These are phyloP conservation scores for Oxyruncus cristatus DNA, from an alignment of 2,113 vertebrate genomes.

Conservation along the genomic window DNA sequence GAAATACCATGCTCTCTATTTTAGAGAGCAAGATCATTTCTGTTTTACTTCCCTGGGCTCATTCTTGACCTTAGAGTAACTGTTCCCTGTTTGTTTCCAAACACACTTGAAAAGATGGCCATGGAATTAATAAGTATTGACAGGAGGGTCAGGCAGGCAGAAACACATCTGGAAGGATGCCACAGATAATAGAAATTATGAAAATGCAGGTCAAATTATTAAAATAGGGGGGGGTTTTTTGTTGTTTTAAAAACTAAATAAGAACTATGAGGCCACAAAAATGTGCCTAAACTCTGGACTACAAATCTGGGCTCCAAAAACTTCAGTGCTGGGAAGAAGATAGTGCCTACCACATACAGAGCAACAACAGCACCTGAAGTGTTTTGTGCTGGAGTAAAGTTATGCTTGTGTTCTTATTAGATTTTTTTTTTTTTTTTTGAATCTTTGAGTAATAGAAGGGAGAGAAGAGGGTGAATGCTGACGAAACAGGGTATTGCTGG, in stretches of 20 bases:
- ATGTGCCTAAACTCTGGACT: not conserved
- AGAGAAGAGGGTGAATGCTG: not conserved
- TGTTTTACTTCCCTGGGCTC: not conserved
- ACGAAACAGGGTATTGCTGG: not conserved
- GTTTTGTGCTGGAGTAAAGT: not conserved
- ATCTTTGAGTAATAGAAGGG: not conserved
- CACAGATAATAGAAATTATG: not conserved
- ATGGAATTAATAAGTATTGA: slow-evolving; percentile 66
- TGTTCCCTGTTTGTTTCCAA: slow-evolving; percentile 60
- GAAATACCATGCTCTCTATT: not conserved
- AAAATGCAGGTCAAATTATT: slow-evolving; percentile 35
- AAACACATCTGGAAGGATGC: slow-evolving; percentile 44
- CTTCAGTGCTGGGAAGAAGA: not conserved
- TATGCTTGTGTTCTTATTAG: not conserved
- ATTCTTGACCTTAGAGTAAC: slow-evolving; percentile 49
- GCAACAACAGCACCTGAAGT: not conserved
- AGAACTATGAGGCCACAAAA: slow-evolving; percentile 18
- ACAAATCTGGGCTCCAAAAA: slow-evolving; percentile 29
- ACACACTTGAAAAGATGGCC: slow-evolving; percentile 27
- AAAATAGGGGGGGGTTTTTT: not conserved
- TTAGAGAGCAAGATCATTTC: not conserved
- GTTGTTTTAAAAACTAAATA: not conserved
- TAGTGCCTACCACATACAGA: not conserved
- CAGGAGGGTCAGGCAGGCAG: slow-evolving; percentile 42
- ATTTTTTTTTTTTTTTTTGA: not conserved